These are phyloP conservation scores for Patella ulyssiponensis DNA, from an alignment of 2,888 invertebrate species.

Conservation along the genomic window DNA sequence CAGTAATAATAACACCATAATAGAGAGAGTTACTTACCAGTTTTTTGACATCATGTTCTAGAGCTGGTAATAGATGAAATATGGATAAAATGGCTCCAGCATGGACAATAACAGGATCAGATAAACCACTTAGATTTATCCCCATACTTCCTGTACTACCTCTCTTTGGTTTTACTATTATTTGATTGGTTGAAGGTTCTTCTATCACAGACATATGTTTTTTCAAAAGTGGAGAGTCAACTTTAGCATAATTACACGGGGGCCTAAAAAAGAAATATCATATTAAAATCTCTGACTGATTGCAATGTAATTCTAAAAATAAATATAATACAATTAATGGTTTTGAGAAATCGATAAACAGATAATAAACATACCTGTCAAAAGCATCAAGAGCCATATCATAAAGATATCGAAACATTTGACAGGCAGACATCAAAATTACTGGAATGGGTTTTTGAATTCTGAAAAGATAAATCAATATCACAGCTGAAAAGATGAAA, in stretches of 20 bases:
- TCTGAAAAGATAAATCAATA: slow-evolving; percentile 36
- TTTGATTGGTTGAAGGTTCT: slow-evolving; percentile 28
- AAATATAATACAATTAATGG: neutral
- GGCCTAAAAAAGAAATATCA: slow-evolving; percentile 41
- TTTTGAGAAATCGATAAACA: neutral
- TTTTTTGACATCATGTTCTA: slow-evolving; percentile 38
- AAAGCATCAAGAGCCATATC: slow-evolving; percentile 96
- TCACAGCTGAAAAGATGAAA: too few species aligned
- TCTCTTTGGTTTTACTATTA: slow-evolving; percentile 55
- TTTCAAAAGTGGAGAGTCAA: slow-evolving; percentile 55
- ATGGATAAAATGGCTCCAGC: slow-evolving; percentile 90
- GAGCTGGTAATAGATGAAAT: slow-evolving; percentile 83
- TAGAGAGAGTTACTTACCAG: neutral
- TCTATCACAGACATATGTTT: slow-evolving; percentile 50
- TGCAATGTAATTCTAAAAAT: neutral
- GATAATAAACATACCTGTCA: slow-evolving; percentile 80
- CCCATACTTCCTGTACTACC: slow-evolving; percentile 68
- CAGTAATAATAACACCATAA: neutral
- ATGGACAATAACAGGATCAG: slow-evolving; percentile 89
- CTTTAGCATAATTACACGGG: slow-evolving; percentile 33
- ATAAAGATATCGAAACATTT: slow-evolving; percentile 89
- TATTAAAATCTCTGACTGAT: neutral
- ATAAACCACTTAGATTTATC: slow-evolving; percentile 74
- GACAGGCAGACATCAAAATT: slow-evolving; percentile 85
- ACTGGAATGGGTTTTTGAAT: slow-evolving; percentile 80